A percentile compares a stretch with the other conserved stretches of the same genome.
phyloP scores from a whole-genome alignment of 2,113 vertebrate species.

The Bos javanicus region DNA sequence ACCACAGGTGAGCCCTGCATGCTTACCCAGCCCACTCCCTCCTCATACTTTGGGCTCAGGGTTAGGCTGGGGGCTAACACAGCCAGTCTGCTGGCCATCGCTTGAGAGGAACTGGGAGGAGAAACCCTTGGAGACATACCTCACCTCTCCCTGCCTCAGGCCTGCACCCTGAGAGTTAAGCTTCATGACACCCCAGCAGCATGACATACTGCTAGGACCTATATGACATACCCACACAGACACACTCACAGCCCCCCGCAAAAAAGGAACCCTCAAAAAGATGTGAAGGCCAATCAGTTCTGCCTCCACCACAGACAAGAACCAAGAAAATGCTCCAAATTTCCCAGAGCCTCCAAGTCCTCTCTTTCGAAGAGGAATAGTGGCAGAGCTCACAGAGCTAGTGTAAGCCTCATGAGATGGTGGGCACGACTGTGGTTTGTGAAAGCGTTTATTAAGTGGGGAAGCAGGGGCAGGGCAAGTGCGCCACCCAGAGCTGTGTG shows the following conservation, averaged over 20 bases:
- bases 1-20: conserved; percentile 78
- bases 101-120: not conserved
- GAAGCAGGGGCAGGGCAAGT: not conserved
- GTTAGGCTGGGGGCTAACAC: not conserved
- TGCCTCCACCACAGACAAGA: not conserved
- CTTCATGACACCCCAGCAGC: not conserved
- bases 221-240: not conserved
- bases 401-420: not conserved
- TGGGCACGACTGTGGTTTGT: not conserved
- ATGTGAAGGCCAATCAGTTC: not conserved
- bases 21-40: not conserved
- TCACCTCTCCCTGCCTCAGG: not conserved
- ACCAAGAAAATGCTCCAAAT: not conserved
- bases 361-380: not conserved
- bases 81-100: not conserved
- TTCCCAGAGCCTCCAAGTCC: not conserved
- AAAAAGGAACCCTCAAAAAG: not conserved
- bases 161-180: not conserved
- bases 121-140: not conserved
- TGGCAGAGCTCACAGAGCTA: not conserved
- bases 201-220: not conserved
- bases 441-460: not conserved
- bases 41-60: not conserved
- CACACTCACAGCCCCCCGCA: not conserved
- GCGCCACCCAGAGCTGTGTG: not conserved